Evolutionary conservation across 53 echinoderm and acorn worm genomes (phyloP), one percentile per base, ranked within the genome.

Genomic region (Echinarachnius parma): DNA sequence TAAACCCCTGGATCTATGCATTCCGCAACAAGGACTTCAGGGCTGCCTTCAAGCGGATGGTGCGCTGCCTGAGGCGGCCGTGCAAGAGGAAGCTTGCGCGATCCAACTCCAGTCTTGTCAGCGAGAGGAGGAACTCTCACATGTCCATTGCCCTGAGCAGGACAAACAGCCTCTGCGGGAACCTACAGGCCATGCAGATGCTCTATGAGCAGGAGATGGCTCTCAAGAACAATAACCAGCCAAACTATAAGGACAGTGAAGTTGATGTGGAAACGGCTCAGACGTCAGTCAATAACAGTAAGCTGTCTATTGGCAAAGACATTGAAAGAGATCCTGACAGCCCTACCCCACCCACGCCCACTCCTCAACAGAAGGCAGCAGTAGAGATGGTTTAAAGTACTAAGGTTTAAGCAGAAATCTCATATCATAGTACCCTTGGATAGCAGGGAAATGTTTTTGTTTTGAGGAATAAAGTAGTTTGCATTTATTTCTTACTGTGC

Each of bases 1-100:
- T 88, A 13, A 98, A 98, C 63, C 88, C 98, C 3, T 91, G 91
- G 89, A 86, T 98, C 19, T 98, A 98, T 28, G 81, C 91, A 20
- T 83, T 78, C 64, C 65, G 87, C 27, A 91, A 91, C 48, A 78
- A 88, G 52, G 98, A 98, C 71, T 98, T 98, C 57, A 88, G 87
- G 59, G 88, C 98, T 23, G 98, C 91, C 2, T 90, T 88, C 69
- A 54, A 48, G 27, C 66, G 98, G 32, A 66, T 91, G 21, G 36
- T 71, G 31, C 75, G 83, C 8, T 74, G 80, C 24, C 44, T 66
- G 3, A 54, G 60, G 59, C 53, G 36, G 23, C 79, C 61, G 59
- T 81, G 81, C 58, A 72, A 64, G 21, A 77, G 59, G 60, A 64
- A 53, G 63, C 52, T 59, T 15, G 57, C 33, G 9, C 83, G 54